A percentile compares a stretch with the other conserved stretches of the same genome.
These are phyloP conservation scores for Drosophila bocki DNA, from an alignment of 1,140 invertebrate species.

Conservation along the genomic window DNA sequence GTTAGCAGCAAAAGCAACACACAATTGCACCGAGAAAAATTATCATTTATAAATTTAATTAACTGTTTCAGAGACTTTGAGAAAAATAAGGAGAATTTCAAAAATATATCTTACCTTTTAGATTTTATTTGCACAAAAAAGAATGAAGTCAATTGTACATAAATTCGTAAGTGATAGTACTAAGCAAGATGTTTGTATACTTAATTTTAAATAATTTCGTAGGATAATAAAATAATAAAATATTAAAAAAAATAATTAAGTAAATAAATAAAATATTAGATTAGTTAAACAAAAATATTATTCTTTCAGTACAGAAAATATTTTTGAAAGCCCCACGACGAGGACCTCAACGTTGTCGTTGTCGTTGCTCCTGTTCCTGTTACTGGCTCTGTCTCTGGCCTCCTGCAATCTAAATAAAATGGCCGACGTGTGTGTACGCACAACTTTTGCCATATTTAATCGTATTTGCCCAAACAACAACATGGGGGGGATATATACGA, in stretches of 20 bases:
- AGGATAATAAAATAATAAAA: not conserved
- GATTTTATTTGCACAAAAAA: not conserved
- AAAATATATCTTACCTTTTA: not conserved
- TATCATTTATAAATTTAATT: not conserved
- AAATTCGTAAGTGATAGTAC: not conserved
- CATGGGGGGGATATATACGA: constrained; percentile 5
- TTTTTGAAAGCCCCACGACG: constrained; percentile 52
- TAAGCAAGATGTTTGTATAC: no score
- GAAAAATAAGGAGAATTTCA: no score
- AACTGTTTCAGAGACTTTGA: not conserved
- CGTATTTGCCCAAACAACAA: constrained; percentile 68
- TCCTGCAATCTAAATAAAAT: constrained; percentile 80
- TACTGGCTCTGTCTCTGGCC: constrained; percentile 55
- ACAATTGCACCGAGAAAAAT: constrained; percentile 20
- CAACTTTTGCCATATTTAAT: constrained; percentile 83
- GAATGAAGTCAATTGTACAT: not conserved
- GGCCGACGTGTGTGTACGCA: constrained; percentile 78
- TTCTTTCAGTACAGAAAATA: constrained; percentile 44
- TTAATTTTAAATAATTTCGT: not conserved
- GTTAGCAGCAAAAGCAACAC: constrained; percentile 50
- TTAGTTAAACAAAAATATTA: not conserved
- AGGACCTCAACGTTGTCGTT: constrained; percentile 59
- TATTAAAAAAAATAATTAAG: not conserved
- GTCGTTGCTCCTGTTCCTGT: constrained; percentile 38
- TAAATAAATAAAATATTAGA: not conserved